Evolutionary conservation across 2,888 invertebrate species (phyloP).

Genomic region (Baronia brevicornis): DNA sequence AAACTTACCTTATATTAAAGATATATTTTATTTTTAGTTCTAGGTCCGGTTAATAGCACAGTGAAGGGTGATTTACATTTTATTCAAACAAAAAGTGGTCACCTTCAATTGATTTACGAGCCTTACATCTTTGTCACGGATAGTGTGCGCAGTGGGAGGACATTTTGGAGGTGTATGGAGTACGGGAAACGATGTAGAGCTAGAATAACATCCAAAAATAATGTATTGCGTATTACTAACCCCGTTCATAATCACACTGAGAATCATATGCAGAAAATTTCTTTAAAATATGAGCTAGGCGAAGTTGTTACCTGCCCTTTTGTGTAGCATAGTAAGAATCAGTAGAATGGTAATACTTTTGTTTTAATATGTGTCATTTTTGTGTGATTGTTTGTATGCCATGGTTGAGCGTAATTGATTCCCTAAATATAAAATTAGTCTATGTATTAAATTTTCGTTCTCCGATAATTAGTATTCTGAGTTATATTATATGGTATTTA

Average conservation of each 20-base stretch:
- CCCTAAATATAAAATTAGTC: too few relatives aligned
- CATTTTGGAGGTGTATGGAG: constrained; percentile 71
- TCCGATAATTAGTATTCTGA: too few relatives aligned
- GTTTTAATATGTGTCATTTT: background rate
- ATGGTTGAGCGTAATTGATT: too few relatives aligned
- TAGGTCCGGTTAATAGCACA: constrained; percentile 46
- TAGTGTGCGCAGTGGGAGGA: constrained; percentile 66
- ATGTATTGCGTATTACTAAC: constrained; percentile 60
- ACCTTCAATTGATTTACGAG: constrained; percentile 64
- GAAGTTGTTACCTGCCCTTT: constrained; percentile 66
- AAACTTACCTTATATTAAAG: constrained; percentile 8
- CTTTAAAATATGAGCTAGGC: constrained; percentile 59
- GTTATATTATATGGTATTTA: too few relatives aligned
- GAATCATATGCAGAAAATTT: constrained; percentile 60
- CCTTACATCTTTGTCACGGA: constrained; percentile 70
- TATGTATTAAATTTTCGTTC: too few relatives aligned
- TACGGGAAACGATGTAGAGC: constrained; percentile 68
- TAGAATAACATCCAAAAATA: constrained; percentile 66
- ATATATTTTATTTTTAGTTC: constrained; percentile 35
- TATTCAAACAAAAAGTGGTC: constrained; percentile 69
- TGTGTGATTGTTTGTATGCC: constrained; percentile 6
- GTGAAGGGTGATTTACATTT: constrained; percentile 63
- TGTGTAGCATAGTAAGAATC: constrained; percentile 25
- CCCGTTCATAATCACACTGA: constrained; percentile 61
- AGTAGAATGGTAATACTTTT: too few relatives aligned